A percentile compares a stretch with the other conserved stretches of the same genome.
These are phyloP conservation scores for Oligia fasciuncula DNA, from an alignment of 2,888 invertebrate genomes.

Conservation along the genomic window DNA sequence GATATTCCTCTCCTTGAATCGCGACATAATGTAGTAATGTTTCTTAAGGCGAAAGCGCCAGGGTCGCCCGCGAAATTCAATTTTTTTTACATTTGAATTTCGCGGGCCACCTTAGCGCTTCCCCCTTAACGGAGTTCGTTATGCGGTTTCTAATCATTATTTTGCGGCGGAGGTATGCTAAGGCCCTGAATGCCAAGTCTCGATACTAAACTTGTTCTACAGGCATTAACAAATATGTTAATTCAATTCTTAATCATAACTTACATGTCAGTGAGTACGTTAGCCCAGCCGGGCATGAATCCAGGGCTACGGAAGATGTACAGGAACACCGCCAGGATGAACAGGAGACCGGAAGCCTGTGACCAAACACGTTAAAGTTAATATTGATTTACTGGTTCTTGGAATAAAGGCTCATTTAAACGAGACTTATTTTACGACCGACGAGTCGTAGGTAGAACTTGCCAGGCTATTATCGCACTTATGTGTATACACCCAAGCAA, in stretches of 20 bases:
- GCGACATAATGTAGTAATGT: too few relatives aligned
- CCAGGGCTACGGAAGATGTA: slow-evolving; percentile 98
- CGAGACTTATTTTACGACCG: neutral
- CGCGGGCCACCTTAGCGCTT: too few relatives aligned
- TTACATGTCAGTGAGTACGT: slow-evolving; percentile 91
- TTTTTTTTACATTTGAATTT: too few relatives aligned
- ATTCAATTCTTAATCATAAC: slow-evolving; percentile 48
- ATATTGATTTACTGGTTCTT: neutral
- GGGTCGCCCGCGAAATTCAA: too few relatives aligned
- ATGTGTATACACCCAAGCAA: neutral
- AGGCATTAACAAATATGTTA: too few relatives aligned
- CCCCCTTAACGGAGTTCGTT: too few relatives aligned
- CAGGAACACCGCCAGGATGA: slow-evolving; percentile 94
- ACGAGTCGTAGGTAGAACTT: neutral
- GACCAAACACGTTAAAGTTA: slow-evolving; percentile 20
- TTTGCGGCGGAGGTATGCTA: too few relatives aligned
- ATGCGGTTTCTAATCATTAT: too few relatives aligned
- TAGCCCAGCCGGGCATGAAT: slow-evolving; percentile 96
- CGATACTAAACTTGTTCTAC: neutral
- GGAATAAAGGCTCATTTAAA: too few relatives aligned
- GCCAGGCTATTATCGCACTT: neutral
- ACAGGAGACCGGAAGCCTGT: slow-evolving; percentile 92
- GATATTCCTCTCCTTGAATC: too few relatives aligned
- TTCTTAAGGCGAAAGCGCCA: too few relatives aligned
- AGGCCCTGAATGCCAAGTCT: neutral